Evolutionary conservation across 2,797 vertebrate species (phyloP).

Genomic region (Gastrophryne carolinensis): DNA sequence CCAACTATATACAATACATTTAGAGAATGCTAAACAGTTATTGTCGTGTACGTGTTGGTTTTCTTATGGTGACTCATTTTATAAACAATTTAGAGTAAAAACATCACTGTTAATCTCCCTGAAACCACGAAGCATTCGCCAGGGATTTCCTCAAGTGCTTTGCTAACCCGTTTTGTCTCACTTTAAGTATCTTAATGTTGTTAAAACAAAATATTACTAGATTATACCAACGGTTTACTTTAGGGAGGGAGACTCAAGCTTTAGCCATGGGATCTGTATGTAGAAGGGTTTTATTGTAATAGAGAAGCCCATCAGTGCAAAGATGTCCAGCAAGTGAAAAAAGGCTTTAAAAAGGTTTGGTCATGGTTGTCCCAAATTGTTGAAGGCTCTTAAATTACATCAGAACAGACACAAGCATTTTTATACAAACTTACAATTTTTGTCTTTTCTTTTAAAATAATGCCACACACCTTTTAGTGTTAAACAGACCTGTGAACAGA

Average conservation of each 20-base stretch:
- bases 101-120: constrained; percentile 11
- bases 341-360: background rate
- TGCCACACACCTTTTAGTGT: too few species aligned
- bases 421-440: too few species aligned
- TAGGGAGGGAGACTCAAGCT: too few species aligned
- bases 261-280: too few species aligned
- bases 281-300: too few species aligned
- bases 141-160: constrained; percentile 20
- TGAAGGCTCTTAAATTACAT: too few species aligned
- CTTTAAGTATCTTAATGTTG: background rate
- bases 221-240: too few species aligned
- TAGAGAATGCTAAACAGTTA: background rate
- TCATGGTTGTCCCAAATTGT: background rate
- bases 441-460: too few species aligned
- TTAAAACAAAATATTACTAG: too few species aligned
- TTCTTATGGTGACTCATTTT: constrained; percentile 26
- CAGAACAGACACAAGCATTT: too few species aligned
- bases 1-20: background rate
- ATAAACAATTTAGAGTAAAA: constrained; percentile 42
- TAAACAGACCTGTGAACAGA: too few species aligned
- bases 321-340: background rate
- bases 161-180: background rate
- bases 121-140: constrained; percentile 12
- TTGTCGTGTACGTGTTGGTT: constrained; percentile 4
- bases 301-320: too few species aligned